Percentiles rank a stretch among this genome's conserved stretches.
These are phyloP conservation scores for Napeogenes inachia DNA, from an alignment of 2,888 invertebrate species.

Conservation along the genomic window DNA sequence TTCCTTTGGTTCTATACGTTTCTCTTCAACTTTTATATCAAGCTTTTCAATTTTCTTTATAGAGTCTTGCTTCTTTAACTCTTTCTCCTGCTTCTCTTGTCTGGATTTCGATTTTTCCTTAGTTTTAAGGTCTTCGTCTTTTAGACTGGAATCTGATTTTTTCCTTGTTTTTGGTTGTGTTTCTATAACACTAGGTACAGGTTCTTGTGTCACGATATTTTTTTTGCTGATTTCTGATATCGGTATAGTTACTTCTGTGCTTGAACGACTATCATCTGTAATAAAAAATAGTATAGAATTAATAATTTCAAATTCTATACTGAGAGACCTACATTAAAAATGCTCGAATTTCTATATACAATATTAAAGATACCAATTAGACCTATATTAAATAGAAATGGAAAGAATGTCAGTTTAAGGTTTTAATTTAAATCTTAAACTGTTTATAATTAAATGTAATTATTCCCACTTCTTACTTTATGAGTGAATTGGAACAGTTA, in stretches of 20 bases:
- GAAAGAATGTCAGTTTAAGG: too few species aligned
- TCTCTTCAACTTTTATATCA: slow-evolving; percentile 42
- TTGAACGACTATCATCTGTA: slow-evolving; percentile 60
- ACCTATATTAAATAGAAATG: too few species aligned
- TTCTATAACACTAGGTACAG: slow-evolving; percentile 35
- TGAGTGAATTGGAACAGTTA: too few species aligned
- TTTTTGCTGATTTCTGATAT: slow-evolving; percentile 53
- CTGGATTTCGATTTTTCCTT: slow-evolving; percentile 50
- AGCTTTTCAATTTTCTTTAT: slow-evolving; percentile 48
- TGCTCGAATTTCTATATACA: too few species aligned
- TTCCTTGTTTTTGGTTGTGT: slow-evolving; percentile 54
- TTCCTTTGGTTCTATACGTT: slow-evolving; percentile 32
- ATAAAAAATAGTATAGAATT: background rate
- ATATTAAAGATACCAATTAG: background rate
- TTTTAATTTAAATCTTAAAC: too few species aligned
- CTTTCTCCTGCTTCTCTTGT: slow-evolving; percentile 52
- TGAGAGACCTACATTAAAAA: too few species aligned
- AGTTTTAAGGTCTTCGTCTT: slow-evolving; percentile 59
- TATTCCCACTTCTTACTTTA: too few species aligned
- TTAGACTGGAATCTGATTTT: slow-evolving; percentile 65
- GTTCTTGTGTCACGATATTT: slow-evolving; percentile 36
- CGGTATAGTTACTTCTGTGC: slow-evolving; percentile 48
- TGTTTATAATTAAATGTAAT: too few species aligned
- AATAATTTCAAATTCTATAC: too few species aligned
- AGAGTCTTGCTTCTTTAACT: slow-evolving; percentile 42